Evolutionary conservation across 2,113 vertebrate genomes (phyloP), one percentile per base, ranked within the genome.

Genomic region (Syrrhaptes paradoxus): DNA sequence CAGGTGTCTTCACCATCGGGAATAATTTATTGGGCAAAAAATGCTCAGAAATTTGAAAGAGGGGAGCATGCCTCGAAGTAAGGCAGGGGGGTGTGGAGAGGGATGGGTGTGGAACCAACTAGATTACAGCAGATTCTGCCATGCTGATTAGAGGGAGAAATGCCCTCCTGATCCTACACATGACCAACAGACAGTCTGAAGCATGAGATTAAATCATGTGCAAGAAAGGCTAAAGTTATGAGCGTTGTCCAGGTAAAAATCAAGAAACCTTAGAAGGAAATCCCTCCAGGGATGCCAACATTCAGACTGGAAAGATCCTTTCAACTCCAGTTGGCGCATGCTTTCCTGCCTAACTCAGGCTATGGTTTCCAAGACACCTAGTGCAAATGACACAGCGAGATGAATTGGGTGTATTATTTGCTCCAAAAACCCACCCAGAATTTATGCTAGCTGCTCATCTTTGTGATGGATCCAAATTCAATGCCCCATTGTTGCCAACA

Each of bases 371-470:
- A 93, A 66, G 85, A 81, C 49, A 78, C 49, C 71, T 54, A 79
- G 36, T 29, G 41, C 54, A 96, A 93, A 65, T 73, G 70, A 72
- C 82, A 91, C 17, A 48, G 52, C 21, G 46, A 91, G 75, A 91
- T 49, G 17, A 93, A 92, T 15, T 78, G 26, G 18, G 31, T 72
- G 45, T 71, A 54, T 78, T 93, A 88, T 91, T 93, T 91, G 43
- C 80, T 86, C 48, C 14, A 86, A 74, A 88, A 95, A 38, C 31
- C 54, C 1, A 2, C 41, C 54, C 79, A 66, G 80, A 45, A 90
- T 95, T 94, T 77, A 78, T 68, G 84, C 65, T 96, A 93, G 90
- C 85, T 87, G 78, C 78, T 94, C 75, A 81, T 86, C 79, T 86
- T 80, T 49, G 2, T 29, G 13, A 38, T 82, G 72, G 49, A 95